Base-by-base conservation (phyloP, 2,113 vertebrate genomes). In the Nerophis lumbriciformis region DNA sequence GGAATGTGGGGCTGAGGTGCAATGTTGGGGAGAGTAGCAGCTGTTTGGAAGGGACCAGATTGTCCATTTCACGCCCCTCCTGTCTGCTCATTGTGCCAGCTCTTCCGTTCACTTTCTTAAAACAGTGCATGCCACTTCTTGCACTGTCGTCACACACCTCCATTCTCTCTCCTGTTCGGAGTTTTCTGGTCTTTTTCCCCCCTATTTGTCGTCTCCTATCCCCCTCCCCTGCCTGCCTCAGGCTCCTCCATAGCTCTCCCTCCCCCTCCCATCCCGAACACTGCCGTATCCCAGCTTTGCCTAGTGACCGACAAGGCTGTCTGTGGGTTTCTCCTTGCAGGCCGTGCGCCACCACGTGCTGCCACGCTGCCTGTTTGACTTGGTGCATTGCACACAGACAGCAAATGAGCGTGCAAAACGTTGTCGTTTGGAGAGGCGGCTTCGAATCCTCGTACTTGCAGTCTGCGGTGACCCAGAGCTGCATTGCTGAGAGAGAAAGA, bases 1-100 rank as follows among this genome's bases (percentile, higher is more conserved):
- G 88, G 88, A 85, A 89, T 88, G 78, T 87, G 52, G 83, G 83
- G 84, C 73, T 57, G 87, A 83, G 76, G 83, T 85, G 88, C 83
- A 82, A 87, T 65, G 77, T 80, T 77, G 21, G 75, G 69, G 69
- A 82, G 75, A 65, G 48, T 65, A 66, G 79, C 87, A 87, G 85
- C 86, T 87, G 87, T 86, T 86, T 79, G 48, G 81, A 78, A 67
- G 74, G 77, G 73, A 72, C 78, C 78, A 47, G 83, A 69, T 68
- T 85, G 83, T 88, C 82, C 73, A 8, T 48, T 12, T 55, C 55
- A 45, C 8, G 71, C 36, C 0, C 48, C 10, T 63, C 48, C 52
- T 8, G 3, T 36, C 35, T 62, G 56, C 8, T 53, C 48, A 57
- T 28, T 59, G 53, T 55, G 37, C 57, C 48, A 8, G 52, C 59